Conservation (phyloP, 2,113 vertebrate species). For the Seriola aureovittata region DNA sequence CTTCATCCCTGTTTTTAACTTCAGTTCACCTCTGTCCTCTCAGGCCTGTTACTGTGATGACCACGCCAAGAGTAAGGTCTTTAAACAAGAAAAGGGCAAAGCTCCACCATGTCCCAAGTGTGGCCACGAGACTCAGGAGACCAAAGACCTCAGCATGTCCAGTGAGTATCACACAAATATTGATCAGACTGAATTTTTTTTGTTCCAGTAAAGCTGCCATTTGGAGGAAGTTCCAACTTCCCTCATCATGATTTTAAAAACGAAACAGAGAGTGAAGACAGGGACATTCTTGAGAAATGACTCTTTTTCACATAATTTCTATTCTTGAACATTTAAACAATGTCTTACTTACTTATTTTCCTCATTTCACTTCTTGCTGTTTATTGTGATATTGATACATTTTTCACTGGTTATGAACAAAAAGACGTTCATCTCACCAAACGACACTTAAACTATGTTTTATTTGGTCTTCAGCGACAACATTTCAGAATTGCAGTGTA, state of each 20-base stretch:
- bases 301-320: too few relatives aligned
- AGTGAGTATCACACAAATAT: constrained; percentile 86
- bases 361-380: too few relatives aligned
- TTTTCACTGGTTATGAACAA: too few relatives aligned
- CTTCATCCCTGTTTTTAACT: neutral
- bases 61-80: constrained; percentile 96
- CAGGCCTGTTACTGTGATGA: constrained; percentile 98
- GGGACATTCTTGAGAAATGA: neutral
- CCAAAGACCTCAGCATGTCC: constrained; percentile 99
- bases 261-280: neutral
- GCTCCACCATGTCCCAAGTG: constrained; percentile 97
- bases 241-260: neutral
- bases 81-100: constrained; percentile 98
- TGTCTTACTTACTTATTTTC: too few relatives aligned
- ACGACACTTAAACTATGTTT: too few relatives aligned
- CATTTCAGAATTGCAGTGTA: neutral
- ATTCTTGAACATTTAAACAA: too few relatives aligned
- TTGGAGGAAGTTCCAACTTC: constrained; percentile 15
- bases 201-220: neutral
- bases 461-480: too few relatives aligned
- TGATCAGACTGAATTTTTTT: neutral
- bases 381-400: too few relatives aligned
- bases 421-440: too few relatives aligned
- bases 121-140: constrained; percentile 97
- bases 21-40: neutral